Conservation (phyloP, 2,113 vertebrate genomes). For the Cyanistes caeruleus region DNA sequence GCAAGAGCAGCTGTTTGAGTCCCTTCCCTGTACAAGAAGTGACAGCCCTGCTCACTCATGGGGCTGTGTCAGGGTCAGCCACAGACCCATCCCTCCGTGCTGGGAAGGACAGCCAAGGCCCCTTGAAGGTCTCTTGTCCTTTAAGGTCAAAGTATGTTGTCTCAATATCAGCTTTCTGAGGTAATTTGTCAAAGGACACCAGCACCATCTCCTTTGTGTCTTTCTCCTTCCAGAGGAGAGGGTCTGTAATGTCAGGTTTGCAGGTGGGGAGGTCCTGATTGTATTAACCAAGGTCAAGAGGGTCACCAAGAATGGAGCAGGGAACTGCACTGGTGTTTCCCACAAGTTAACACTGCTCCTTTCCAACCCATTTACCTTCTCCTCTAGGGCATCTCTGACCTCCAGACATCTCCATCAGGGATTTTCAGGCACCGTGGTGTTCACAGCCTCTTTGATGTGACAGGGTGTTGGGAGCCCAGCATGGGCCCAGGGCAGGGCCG, state of each 20-base stretch:
- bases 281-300: neutral
- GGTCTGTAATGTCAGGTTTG: neutral
- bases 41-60: neutral
- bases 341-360: accelerated
- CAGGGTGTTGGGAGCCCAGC: accelerated
- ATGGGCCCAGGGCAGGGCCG: accelerated
- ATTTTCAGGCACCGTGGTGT: neutral
- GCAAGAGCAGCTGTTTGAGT: neutral
- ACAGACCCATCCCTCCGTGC: accelerated
- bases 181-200: neutral
- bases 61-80: neutral
- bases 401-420: neutral
- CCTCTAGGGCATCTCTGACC: neutral
- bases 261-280: neutral
- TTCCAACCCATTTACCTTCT: neutral
- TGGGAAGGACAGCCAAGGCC: neutral
- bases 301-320: accelerated
- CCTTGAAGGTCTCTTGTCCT: neutral
- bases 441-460: neutral
- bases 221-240: neutral
- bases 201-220: accelerated
- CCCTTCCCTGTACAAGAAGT: neutral
- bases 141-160: neutral
- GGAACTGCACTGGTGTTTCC: neutral
- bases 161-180: neutral